phyloP scores from a whole-genome alignment of 2,888 invertebrate genomes.

The Platerodrilus igneus region DNA sequence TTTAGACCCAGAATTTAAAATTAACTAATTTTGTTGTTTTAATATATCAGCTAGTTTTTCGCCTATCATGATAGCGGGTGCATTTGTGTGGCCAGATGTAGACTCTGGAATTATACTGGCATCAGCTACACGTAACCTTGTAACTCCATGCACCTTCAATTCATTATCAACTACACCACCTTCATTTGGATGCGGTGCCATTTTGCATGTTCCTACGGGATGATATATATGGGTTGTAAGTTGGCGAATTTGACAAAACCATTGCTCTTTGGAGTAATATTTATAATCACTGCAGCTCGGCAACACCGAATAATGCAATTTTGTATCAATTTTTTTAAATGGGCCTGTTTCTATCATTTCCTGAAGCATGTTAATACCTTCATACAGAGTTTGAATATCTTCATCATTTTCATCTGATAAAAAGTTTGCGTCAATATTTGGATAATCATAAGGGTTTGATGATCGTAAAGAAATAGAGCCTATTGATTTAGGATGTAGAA shows the following conservation, averaged over 20 bases:
- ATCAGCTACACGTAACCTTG: conserved; percentile 51
- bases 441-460: conserved; percentile 33
- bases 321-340: conserved; percentile 56
- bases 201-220: conserved; percentile 52
- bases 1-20: too few relatives aligned
- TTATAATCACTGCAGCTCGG: conserved; percentile 48
- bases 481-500: conserved; percentile 33
- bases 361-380: conserved; percentile 49
- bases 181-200: conserved; percentile 49
- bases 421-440: conserved; percentile 32
- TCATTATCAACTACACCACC: conserved; percentile 51
- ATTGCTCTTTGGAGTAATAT: conserved; percentile 47
- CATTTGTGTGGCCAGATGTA: conserved; percentile 51
- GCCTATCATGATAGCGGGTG: conserved; percentile 52
- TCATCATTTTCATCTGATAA: conserved; percentile 49
- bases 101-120: conserved; percentile 53
- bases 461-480: conserved; percentile 34
- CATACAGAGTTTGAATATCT: conserved; percentile 60
- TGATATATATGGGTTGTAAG: conserved; percentile 49
- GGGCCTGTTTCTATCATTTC: conserved; percentile 48
- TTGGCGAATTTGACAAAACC: conserved; percentile 49
- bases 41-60: too few relatives aligned
- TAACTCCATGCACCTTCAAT: conserved; percentile 50
- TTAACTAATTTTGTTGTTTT: too few relatives aligned
- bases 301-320: conserved; percentile 50